A percentile compares a stretch with the other conserved stretches of the same genome.
These are phyloP conservation scores for Verasper variegatus DNA, from an alignment of 2,113 vertebrate genomes.

Conservation along the genomic window DNA sequence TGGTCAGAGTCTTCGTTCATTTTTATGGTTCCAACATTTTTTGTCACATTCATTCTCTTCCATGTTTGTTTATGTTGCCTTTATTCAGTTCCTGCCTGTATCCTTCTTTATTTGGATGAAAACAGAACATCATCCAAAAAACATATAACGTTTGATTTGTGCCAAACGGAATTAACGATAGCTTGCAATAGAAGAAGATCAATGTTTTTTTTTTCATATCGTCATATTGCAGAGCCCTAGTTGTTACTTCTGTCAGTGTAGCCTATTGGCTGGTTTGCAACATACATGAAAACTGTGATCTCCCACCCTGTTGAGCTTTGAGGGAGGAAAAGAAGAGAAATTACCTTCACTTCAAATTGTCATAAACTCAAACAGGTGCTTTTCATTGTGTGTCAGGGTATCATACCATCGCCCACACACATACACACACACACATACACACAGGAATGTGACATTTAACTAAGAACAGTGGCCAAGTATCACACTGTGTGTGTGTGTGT, in stretches of 20 bases:
- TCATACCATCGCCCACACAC: neutral
- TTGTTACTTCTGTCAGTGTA: neutral
- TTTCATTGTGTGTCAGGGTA: constrained; percentile 14
- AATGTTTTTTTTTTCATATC: no score
- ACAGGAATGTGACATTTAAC: constrained; percentile 66
- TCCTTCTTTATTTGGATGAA: no score
- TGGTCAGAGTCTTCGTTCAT: no score
- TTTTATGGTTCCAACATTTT: no score
- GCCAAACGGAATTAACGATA: no score
- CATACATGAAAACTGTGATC: neutral
- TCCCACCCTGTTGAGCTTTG: neutral
- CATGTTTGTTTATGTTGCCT: no score
- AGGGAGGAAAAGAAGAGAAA: neutral
- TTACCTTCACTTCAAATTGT: neutral
- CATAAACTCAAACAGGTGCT: constrained; percentile 19
- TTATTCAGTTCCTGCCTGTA: no score
- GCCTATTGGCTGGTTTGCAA: neutral
- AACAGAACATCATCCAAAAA: no score
- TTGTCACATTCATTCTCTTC: no score
- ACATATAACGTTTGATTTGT: no score
- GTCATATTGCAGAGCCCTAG: no score
- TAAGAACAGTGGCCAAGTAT: constrained; percentile 42
- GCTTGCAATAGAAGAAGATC: no score
- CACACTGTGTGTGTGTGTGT: constrained; percentile 13
- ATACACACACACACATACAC: neutral